These are phyloP conservation scores for Drosophila longiperda DNA, from an alignment of 2,888 invertebrate genomes.

Conservation along the genomic window DNA sequence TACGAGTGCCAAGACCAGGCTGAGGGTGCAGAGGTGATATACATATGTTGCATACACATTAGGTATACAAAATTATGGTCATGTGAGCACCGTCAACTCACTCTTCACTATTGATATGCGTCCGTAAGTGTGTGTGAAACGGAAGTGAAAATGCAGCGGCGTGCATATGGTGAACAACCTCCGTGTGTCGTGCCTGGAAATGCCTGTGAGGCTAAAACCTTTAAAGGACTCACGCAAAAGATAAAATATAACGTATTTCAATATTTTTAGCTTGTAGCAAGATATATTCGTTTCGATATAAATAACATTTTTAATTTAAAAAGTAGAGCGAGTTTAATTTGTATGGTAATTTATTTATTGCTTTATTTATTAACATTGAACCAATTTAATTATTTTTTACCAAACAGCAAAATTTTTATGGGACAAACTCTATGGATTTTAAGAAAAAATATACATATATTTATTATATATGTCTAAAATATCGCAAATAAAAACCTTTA, in stretches of 20 bases:
- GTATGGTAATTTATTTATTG: not conserved
- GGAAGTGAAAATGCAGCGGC: constrained; percentile 64
- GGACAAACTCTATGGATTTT: not conserved
- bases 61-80: constrained; percentile 40
- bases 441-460: too few species aligned
- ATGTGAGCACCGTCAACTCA: not conserved
- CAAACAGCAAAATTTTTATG: not conserved
- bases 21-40: not conserved
- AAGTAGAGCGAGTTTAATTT: not conserved
- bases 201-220: constrained; percentile 44
- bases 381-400: not conserved
- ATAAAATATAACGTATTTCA: not conserved
- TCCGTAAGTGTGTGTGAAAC: constrained; percentile 14
- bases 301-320: not conserved
- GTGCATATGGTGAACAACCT: constrained; percentile 64
- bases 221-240: constrained; percentile 40
- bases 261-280: not conserved
- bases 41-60: constrained; percentile 40
- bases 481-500: not conserved
- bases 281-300: not conserved
- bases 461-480: not conserved
- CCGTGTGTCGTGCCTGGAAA: constrained; percentile 52
- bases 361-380: not conserved
- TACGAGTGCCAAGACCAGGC: not conserved
- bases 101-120: not conserved